phyloP scores from a whole-genome alignment of 2,113 vertebrate genomes.

The Chlorodrepanis virens region DNA sequence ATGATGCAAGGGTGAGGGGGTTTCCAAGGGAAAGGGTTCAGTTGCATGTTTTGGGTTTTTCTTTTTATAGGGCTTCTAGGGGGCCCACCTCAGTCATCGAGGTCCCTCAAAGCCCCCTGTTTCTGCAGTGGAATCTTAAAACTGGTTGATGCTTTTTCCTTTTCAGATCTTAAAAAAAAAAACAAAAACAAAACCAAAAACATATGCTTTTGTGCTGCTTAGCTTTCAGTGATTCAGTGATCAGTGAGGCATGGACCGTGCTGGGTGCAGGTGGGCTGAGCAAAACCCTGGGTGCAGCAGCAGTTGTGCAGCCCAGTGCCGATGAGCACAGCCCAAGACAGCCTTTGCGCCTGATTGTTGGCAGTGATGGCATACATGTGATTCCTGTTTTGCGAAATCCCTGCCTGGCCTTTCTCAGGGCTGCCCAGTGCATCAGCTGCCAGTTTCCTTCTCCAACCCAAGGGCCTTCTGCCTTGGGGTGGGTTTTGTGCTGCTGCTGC shows the following conservation, averaged over 20 bases:
- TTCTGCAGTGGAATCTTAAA: not conserved
- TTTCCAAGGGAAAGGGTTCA: not conserved
- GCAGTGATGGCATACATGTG: fast-evolving
- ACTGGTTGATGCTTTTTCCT: not conserved
- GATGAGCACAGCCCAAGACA: fast-evolving
- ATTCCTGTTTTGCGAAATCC: not conserved
- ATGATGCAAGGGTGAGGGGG: not conserved
- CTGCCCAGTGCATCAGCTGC: not conserved
- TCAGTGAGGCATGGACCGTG: not conserved
- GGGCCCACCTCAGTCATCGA: not conserved
- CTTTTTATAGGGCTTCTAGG: not conserved
- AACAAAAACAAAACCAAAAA: not conserved
- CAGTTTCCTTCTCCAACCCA: not conserved
- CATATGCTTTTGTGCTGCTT: not conserved
- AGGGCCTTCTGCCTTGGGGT: not conserved
- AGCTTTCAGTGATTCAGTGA: not conserved
- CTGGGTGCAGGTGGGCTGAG: not conserved
- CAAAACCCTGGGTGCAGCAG: not conserved
- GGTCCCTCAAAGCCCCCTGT: not conserved
- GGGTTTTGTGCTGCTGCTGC: not conserved
- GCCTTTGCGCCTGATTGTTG: not conserved
- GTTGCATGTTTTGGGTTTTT: not conserved
- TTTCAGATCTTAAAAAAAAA: not conserved
- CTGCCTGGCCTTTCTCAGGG: not conserved
- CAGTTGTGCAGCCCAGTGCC: not conserved